Evolutionary conservation across 2,797 vertebrate species (phyloP).

Genomic region (Phataginus tetradactyla): DNA sequence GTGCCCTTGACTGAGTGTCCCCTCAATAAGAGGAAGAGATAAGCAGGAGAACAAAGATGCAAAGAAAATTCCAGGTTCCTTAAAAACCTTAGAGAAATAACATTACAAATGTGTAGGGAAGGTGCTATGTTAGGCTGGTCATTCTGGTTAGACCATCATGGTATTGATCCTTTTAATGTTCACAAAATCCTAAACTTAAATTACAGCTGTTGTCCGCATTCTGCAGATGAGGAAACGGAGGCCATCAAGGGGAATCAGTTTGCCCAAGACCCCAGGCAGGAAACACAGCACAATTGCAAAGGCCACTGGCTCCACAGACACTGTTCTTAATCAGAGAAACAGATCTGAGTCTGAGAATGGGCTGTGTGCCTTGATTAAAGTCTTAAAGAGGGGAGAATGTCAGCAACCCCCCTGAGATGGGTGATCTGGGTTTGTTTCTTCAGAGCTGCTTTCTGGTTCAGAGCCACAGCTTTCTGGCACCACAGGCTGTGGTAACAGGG

Average conservation of each 20-base stretch:
- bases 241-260: neutral
- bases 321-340: neutral
- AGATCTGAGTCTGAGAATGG: neutral
- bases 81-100: neutral
- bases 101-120: rapidly evolving
- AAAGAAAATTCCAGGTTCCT: neutral
- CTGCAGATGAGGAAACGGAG: neutral
- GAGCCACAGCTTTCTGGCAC: neutral
- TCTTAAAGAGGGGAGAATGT: neutral
- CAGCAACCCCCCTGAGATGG: neutral
- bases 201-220: neutral
- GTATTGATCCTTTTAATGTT: neutral
- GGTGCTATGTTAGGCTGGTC: rapidly evolving
- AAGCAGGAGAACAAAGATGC: neutral
- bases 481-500: neutral
- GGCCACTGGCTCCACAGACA: neutral
- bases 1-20: rapidly evolving
- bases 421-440: neutral
- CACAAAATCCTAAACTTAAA: neutral
- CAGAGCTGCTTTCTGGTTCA: neutral
- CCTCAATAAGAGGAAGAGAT: neutral
- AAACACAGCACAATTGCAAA: neutral
- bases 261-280: neutral
- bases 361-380: no score
- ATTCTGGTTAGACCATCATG: rapidly evolving